phyloP scores from a whole-genome alignment of 1,140 invertebrate genomes.

The Micrasema longulum region DNA sequence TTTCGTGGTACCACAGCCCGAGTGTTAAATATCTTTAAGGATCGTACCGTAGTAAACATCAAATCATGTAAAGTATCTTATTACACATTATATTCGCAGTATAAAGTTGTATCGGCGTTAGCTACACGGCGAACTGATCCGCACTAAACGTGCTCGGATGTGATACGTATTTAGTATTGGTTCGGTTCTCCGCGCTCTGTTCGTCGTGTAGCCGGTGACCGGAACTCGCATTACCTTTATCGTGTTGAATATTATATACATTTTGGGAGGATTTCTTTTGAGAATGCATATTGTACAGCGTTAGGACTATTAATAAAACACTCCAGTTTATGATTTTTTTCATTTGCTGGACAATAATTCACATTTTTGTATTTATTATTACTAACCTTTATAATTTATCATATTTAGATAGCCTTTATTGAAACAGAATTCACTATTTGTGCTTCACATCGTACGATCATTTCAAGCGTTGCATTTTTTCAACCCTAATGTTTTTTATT shows the following conservation, averaged over 20 bases:
- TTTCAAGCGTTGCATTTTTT: no score
- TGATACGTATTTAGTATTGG: conserved; percentile 25
- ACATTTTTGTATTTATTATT: conserved; percentile 5
- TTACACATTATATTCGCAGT: conserved; percentile 14
- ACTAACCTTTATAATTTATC: background rate
- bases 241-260: conserved; percentile 51
- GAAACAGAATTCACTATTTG: no score
- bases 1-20: conserved; percentile 52
- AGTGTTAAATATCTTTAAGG: conserved; percentile 51
- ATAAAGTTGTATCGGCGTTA: conserved; percentile 34
- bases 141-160: conserved; percentile 15
- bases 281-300: conserved; percentile 61
- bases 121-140: conserved; percentile 29
- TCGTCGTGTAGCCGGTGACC: conserved; percentile 21
- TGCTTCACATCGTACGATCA: no score
- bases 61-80: conserved; percentile 36
- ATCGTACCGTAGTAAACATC: conserved; percentile 48
- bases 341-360: conserved; percentile 44
- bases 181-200: conserved; percentile 16
- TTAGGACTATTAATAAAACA: conserved; percentile 61
- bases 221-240: conserved; percentile 42
- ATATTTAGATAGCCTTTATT: no score
- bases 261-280: conserved; percentile 53
- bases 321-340: conserved; percentile 58
- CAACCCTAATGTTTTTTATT: no score